phyloP scores from a whole-genome alignment of 2,888 invertebrate species.

The Zaprionus lineosus region DNA sequence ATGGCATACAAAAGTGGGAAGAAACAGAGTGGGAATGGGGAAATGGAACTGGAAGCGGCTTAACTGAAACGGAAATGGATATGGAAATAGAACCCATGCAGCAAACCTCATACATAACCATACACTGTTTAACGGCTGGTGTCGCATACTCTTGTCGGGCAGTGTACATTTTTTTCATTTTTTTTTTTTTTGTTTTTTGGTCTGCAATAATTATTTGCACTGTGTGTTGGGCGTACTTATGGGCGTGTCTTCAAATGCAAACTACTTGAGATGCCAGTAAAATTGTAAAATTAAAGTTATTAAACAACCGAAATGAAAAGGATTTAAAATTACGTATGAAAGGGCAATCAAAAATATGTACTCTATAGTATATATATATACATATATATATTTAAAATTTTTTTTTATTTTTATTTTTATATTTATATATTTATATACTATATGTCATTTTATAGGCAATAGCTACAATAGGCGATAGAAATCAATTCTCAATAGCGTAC shows the following conservation, averaged over 20 bases:
- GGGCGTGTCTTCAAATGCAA: slow-evolving; percentile 17
- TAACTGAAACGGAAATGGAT: not conserved
- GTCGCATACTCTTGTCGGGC: slow-evolving; percentile 33
- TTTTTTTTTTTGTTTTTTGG: slow-evolving; percentile 7
- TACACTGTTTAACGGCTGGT: slow-evolving; percentile 16
- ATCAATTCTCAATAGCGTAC: slow-evolving; percentile 53
- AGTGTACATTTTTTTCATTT: slow-evolving; percentile 6
- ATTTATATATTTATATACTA: slow-evolving; percentile 1
- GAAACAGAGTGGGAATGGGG: not conserved
- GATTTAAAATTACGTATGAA: slow-evolving; percentile 44
- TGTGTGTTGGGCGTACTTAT: too few relatives aligned
- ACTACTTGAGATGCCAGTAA: slow-evolving; percentile 26
- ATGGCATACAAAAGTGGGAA: not conserved
- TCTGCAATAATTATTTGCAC: too few relatives aligned
- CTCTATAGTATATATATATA: too few relatives aligned
- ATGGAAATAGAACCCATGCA: slow-evolving; percentile 55
- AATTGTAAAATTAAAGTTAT: slow-evolving; percentile 28
- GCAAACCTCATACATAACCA: slow-evolving; percentile 36
- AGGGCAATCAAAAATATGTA: slow-evolving; percentile 45
- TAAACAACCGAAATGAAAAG: slow-evolving; percentile 42
- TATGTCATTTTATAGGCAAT: slow-evolving; percentile 48
- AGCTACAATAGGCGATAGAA: slow-evolving; percentile 63
- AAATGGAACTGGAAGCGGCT: slow-evolving; percentile 10
- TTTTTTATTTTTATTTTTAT: too few relatives aligned
- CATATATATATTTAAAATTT: too few relatives aligned